phyloP scores from a whole-genome alignment of 2,113 vertebrate species.

The Chunga burmeisteri region DNA sequence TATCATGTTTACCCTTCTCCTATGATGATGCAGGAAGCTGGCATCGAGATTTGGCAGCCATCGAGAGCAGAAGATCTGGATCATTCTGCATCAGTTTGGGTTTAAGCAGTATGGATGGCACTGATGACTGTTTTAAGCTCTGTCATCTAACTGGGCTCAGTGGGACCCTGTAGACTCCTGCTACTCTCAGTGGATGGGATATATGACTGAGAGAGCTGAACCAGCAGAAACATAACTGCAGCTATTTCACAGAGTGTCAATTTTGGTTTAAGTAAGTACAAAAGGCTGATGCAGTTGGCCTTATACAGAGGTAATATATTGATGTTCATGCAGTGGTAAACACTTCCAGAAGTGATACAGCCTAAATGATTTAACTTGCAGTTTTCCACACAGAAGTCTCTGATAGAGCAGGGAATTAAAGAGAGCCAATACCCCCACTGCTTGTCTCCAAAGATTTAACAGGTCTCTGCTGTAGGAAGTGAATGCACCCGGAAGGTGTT shows the following conservation, averaged over 20 bases:
- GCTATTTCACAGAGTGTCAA: neutral
- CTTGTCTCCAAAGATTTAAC: neutral
- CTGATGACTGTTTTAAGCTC: neutral
- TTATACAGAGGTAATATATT: neutral
- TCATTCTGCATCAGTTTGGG: neutral
- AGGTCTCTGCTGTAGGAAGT: neutral
- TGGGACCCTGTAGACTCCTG: neutral
- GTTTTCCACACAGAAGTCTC: neutral
- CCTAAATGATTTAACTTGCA: rapidly evolving
- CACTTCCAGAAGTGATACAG: neutral
- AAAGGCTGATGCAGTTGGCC: neutral
- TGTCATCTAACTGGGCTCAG: neutral
- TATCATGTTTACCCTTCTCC: neutral
- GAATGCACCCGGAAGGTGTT: neutral
- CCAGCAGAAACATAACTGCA: neutral
- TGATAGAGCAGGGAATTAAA: neutral
- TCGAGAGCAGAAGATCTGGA: neutral
- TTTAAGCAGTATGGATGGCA: neutral
- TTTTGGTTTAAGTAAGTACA: neutral
- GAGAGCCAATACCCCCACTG: rapidly evolving
- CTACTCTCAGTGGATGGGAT: neutral
- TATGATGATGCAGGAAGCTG: neutral
- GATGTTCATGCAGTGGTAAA: neutral
- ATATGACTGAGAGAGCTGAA: neutral
- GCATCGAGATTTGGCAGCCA: neutral